phyloP scores from a whole-genome alignment of 2,797 vertebrate genomes.

The Lutjanus argentimaculatus region DNA sequence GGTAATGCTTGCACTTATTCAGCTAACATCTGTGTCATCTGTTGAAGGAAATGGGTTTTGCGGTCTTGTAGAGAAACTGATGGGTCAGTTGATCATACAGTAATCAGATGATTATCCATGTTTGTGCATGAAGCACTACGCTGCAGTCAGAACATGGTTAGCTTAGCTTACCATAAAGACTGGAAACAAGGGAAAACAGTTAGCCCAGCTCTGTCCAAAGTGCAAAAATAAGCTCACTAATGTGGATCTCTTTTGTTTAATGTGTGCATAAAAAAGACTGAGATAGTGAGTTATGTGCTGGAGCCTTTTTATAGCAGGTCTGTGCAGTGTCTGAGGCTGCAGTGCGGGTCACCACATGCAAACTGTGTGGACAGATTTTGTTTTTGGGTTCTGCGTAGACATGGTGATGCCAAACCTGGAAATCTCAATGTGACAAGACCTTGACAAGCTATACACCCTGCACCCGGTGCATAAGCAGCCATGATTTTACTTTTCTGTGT shows the following conservation, averaged over 20 bases:
- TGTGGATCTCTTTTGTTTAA: background rate
- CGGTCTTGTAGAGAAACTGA: background rate
- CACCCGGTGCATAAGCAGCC: too few relatives aligned
- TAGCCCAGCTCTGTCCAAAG: background rate
- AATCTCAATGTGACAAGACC: background rate
- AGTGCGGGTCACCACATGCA: background rate
- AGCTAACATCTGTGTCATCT: background rate
- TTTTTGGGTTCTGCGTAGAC: background rate
- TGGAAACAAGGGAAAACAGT: background rate
- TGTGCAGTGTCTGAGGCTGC: background rate
- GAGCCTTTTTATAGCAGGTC: background rate
- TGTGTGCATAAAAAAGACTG: background rate
- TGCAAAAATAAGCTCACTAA: background rate
- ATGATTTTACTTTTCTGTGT: too few relatives aligned
- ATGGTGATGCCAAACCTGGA: too few relatives aligned
- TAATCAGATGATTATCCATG: background rate
- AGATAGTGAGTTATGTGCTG: background rate
- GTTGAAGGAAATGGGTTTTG: background rate
- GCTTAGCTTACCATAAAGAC: background rate
- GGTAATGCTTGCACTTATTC: constrained; percentile 77
- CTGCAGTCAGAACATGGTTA: background rate
- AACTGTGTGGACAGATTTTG: background rate
- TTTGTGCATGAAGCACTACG: background rate
- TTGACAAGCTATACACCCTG: background rate
- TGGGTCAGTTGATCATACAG: background rate